Evolutionary conservation across 2,797 vertebrate genomes (phyloP).

Genomic region (Lophotriccus pileatus): DNA sequence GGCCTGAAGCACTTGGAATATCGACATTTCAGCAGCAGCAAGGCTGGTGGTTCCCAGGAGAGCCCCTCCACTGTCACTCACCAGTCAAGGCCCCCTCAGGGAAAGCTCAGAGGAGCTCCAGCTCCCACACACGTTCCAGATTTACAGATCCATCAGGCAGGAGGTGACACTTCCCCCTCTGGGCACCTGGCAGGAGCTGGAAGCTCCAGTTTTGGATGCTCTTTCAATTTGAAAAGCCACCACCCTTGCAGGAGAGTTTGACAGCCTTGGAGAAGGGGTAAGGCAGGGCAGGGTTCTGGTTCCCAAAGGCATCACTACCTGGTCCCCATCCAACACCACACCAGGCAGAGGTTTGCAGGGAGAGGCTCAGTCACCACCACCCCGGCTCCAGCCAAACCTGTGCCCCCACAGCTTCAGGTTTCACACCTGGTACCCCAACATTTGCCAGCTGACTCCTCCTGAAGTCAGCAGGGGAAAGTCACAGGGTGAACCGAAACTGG

Average conservation of each 20-base stretch:
- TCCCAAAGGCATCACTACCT: neutral
- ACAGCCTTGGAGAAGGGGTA: neutral
- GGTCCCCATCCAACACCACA: too few species aligned
- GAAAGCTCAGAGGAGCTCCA: rapidly evolving
- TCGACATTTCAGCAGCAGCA: neutral
- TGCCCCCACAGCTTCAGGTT: neutral
- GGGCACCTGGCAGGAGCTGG: neutral
- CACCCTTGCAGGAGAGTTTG: neutral
- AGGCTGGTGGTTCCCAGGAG: neutral
- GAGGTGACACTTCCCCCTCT: neutral
- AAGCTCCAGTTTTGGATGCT: neutral
- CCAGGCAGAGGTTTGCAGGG: neutral
- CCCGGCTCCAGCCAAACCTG: neutral
- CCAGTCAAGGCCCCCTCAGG: neutral
- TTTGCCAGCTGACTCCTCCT: neutral
- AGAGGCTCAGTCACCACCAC: neutral
- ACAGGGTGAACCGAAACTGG: neutral
- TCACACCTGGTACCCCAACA: neutral
- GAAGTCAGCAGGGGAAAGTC: neutral
- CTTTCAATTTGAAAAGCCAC: neutral
- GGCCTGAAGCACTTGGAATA: neutral
- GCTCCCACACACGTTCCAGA: neutral
- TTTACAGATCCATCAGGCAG: neutral
- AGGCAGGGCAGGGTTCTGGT: neutral
- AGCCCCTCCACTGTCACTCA: neutral